phyloP scores from a whole-genome alignment of 2,113 vertebrate genomes.

The cat (Felis catus) region DNA sequence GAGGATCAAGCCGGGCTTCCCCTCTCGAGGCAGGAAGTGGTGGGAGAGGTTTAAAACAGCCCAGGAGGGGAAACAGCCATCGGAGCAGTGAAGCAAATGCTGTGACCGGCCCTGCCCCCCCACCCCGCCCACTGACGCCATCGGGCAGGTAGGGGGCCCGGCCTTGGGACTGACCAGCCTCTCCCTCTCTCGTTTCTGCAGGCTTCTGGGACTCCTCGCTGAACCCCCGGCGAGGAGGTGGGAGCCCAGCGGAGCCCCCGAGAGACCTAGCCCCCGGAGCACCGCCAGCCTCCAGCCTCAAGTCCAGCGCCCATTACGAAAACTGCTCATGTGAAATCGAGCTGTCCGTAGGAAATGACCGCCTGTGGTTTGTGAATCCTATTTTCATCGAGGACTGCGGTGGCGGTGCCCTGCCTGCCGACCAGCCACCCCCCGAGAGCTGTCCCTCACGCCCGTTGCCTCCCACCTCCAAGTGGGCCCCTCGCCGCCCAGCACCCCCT shows the following conservation, averaged over 20 bases:
- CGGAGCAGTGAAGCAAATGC: neutral
- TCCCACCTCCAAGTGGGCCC: slow-evolving; percentile 83
- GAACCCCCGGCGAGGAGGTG: slow-evolving; percentile 78
- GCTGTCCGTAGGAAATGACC: slow-evolving; percentile 85
- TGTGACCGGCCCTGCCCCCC: neutral
- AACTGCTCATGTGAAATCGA: slow-evolving; percentile 88
- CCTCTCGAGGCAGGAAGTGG: slow-evolving; percentile 70
- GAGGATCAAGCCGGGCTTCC: slow-evolving; percentile 34
- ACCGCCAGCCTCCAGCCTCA: slow-evolving; percentile 57
- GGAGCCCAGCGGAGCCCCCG: slow-evolving; percentile 22
- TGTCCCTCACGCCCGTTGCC: slow-evolving; percentile 12
- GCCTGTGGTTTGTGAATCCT: slow-evolving; percentile 93
- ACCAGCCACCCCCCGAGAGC: slow-evolving; percentile 76
- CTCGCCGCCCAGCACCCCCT: slow-evolving; percentile 86
- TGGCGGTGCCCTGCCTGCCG: slow-evolving; percentile 52
- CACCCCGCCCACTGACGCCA: fast-evolving
- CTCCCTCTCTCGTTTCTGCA: slow-evolving; percentile 67
- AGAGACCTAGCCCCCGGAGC: slow-evolving; percentile 63
- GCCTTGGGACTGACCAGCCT: neutral
- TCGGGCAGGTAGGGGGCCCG: neutral
- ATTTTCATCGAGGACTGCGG: slow-evolving; percentile 90
- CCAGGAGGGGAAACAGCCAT: neutral
- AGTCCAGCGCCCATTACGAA: slow-evolving; percentile 56
- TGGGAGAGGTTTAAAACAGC: slow-evolving; percentile 56
- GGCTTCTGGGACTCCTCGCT: slow-evolving; percentile 94